Evolutionary conservation across 2,113 vertebrate genomes (phyloP).

Genomic region (Marmota monax): DNA sequence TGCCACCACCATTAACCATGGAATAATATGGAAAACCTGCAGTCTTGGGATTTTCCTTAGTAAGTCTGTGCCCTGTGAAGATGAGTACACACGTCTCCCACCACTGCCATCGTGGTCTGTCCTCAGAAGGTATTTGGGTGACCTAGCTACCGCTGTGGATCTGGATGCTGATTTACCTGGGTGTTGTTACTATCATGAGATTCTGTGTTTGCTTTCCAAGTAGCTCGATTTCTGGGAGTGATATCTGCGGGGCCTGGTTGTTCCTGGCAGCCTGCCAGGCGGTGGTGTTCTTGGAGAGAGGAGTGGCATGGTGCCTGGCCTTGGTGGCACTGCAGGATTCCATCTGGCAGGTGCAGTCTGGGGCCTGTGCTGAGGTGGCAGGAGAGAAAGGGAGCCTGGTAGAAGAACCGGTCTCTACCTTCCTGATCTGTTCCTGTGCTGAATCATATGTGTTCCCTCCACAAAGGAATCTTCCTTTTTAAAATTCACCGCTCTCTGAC

Average conservation of each 20-base stretch:
- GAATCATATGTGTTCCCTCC: slow-evolving; percentile 14
- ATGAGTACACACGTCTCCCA: neutral
- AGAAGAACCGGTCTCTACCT: neutral
- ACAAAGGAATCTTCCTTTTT: slow-evolving; percentile 54
- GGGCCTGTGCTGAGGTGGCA: slow-evolving; percentile 4
- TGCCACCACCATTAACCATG: neutral
- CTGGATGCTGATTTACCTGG: neutral
- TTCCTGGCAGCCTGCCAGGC: slow-evolving; percentile 56
- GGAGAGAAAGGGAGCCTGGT: neutral
- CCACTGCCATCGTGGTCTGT: neutral
- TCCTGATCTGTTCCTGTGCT: neutral
- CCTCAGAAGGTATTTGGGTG: neutral
- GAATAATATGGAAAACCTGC: neutral
- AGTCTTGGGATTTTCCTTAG: neutral
- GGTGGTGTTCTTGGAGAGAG: slow-evolving; percentile 77
- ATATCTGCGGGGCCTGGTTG: slow-evolving; percentile 9
- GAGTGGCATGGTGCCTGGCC: slow-evolving; percentile 58
- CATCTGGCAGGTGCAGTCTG: slow-evolving; percentile 46
- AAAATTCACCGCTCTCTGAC: neutral
- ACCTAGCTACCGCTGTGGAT: neutral
- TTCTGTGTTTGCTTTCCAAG: neutral
- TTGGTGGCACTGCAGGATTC: slow-evolving; percentile 35
- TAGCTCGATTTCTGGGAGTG: slow-evolving; percentile 45
- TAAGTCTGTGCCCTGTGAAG: neutral
- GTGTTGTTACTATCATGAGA: neutral